phyloP scores from a whole-genome alignment of 2,888 invertebrate species.

The Selenia dentaria region DNA sequence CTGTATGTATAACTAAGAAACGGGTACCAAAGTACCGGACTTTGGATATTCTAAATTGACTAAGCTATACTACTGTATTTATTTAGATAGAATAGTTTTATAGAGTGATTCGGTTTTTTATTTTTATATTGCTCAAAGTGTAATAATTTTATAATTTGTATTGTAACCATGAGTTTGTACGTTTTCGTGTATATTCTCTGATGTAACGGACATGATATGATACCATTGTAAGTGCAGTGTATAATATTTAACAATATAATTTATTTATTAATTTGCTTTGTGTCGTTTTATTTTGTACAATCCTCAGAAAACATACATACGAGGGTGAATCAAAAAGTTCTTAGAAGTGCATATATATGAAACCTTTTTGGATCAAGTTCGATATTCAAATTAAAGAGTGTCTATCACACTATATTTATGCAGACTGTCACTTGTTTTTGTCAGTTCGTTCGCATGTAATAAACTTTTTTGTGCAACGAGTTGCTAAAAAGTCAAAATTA shows the following conservation, averaged over 20 bases:
- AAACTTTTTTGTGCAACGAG: no score
- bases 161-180: slow-evolving; percentile 73
- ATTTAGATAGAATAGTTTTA: slow-evolving; percentile 54
- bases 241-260: slow-evolving; percentile 82
- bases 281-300: slow-evolving; percentile 48
- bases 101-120: slow-evolving; percentile 78
- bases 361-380: no score
- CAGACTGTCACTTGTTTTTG: no score
- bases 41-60: slow-evolving; percentile 23
- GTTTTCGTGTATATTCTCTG: slow-evolving; percentile 76
- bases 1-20: slow-evolving; percentile 25
- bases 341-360: no score
- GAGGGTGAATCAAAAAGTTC: no score
- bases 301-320: no score
- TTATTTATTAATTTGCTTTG: slow-evolving; percentile 83
- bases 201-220: slow-evolving; percentile 73
- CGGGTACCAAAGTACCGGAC: slow-evolving; percentile 47
- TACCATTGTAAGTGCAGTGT: slow-evolving; percentile 79
- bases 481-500: no score
- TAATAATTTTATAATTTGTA: slow-evolving; percentile 67
- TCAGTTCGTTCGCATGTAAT: no score
- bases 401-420: no score
- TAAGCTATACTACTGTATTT: slow-evolving; percentile 26
- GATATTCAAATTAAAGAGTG: no score
- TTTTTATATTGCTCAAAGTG: slow-evolving; percentile 82